Percentiles rank a stretch among this genome's conserved stretches.
Conservation (phyloP, 2,888 invertebrate species). For the Habrosyne pyritoides region DNA sequence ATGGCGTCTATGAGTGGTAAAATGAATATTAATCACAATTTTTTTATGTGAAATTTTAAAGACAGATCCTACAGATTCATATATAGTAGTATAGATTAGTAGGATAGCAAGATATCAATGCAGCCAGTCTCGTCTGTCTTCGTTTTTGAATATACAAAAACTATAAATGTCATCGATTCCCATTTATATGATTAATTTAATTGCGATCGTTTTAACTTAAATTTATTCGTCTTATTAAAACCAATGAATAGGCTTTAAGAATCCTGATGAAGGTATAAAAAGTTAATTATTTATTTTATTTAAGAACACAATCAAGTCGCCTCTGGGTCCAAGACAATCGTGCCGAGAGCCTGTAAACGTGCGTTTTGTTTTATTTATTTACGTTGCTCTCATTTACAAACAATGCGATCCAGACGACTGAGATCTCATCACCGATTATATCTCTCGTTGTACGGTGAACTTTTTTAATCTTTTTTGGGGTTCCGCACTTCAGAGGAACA, state of each 20-base stretch:
- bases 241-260: not conserved
- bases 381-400: conserved; percentile 72
- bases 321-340: conserved; percentile 51
- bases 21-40: too few species aligned
- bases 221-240: not conserved
- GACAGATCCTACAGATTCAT: too few species aligned
- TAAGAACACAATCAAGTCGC: conserved; percentile 40
- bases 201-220: too few species aligned
- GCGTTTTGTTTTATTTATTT: conserved; percentile 59
- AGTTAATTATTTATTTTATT: conserved; percentile 41
- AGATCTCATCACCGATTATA: conserved; percentile 70
- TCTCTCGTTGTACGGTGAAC: conserved; percentile 45
- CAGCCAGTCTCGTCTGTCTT: too few species aligned
- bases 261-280: conserved; percentile 10
- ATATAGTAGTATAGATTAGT: too few species aligned
- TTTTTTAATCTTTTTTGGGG: conserved; percentile 26
- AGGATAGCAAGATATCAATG: too few species aligned
- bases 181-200: too few species aligned
- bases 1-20: too few species aligned
- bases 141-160: too few species aligned
- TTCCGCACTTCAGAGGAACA: not conserved
- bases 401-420: conserved; percentile 63
- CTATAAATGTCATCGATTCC: too few species aligned
- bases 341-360: conserved; percentile 51
- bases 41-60: too few species aligned